These are phyloP conservation scores for Acropternis orthonyx DNA, from an alignment of 2,797 vertebrate species.

Conservation along the genomic window DNA sequence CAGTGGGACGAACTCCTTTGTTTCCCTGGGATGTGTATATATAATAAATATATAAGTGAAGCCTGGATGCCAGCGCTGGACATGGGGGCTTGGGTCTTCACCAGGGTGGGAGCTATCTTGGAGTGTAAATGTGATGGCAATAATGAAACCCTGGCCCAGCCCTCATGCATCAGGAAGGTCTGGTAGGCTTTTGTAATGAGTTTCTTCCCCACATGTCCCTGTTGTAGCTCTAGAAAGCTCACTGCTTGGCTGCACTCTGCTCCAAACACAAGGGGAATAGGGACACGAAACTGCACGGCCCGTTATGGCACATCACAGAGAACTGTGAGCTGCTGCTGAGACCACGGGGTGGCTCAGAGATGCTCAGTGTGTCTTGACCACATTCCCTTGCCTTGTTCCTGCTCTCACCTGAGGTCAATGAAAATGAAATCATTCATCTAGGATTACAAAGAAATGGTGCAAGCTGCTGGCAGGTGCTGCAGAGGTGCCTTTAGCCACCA, in stretches of 20 bases:
- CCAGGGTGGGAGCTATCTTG: neutral
- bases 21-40: slow-evolving; percentile 10
- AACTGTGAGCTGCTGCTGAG: neutral
- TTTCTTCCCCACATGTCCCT: neutral
- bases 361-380: neutral
- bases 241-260: neutral
- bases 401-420: neutral
- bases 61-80: neutral
- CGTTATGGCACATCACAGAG: neutral
- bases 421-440: neutral
- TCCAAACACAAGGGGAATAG: neutral
- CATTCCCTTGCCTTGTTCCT: neutral
- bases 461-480: neutral
- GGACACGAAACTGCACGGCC: neutral
- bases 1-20: neutral
- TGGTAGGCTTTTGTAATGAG: neutral
- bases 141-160: neutral
- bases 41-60: slow-evolving; percentile 55
- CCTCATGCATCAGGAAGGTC: neutral
- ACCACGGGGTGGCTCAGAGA: neutral
- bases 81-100: neutral
- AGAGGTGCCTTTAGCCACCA: slow-evolving; percentile 20
- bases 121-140: neutral
- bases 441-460: neutral
- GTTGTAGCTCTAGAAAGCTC: neutral